Percentiles rank a stretch among this genome's conserved stretches.
phyloP scores from a whole-genome alignment of 2,888 invertebrate species.

The Sympetrum striolatum region DNA sequence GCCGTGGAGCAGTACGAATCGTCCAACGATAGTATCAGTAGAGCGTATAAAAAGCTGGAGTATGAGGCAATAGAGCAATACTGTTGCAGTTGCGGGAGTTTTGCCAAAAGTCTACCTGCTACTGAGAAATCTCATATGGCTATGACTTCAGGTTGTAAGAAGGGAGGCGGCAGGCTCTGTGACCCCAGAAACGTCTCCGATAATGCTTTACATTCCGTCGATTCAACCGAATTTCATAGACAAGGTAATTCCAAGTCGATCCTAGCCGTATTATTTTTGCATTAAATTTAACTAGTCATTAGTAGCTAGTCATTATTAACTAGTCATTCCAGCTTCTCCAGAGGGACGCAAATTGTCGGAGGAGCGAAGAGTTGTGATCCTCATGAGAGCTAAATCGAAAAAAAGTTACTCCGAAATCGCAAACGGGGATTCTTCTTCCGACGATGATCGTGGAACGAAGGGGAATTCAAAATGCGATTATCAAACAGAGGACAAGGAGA shows the following conservation, averaged over 20 bases:
- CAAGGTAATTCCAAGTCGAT: not conserved
- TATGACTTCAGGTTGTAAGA: not conserved
- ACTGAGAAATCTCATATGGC: not conserved
- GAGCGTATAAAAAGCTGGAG: slow-evolving; percentile 11
- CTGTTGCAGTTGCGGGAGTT: not conserved
- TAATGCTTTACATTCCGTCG: not conserved
- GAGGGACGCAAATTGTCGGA: not conserved
- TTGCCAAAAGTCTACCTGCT: not conserved
- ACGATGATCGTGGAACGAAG: not conserved
- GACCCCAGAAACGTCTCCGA: not conserved
- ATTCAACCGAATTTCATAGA: not conserved
- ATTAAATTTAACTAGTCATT: not conserved
- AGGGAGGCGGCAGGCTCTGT: not conserved
- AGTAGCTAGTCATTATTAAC: no score
- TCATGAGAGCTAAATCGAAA: not conserved
- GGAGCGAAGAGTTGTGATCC: not conserved
- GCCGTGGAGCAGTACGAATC: slow-evolving; percentile 33
- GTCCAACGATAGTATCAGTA: not conserved
- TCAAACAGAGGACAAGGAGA: not conserved
- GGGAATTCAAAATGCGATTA: no score
- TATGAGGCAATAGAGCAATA: slow-evolving; percentile 31
- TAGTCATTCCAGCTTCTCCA: not conserved
- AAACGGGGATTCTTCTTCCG: not conserved
- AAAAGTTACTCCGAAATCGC: not conserved
- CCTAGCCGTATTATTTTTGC: no score